Percentiles rank a stretch among this genome's conserved stretches.
These are phyloP conservation scores for Sciurus vulgaris DNA, from an alignment of 2,797 vertebrate genomes.

Conservation along the genomic window DNA sequence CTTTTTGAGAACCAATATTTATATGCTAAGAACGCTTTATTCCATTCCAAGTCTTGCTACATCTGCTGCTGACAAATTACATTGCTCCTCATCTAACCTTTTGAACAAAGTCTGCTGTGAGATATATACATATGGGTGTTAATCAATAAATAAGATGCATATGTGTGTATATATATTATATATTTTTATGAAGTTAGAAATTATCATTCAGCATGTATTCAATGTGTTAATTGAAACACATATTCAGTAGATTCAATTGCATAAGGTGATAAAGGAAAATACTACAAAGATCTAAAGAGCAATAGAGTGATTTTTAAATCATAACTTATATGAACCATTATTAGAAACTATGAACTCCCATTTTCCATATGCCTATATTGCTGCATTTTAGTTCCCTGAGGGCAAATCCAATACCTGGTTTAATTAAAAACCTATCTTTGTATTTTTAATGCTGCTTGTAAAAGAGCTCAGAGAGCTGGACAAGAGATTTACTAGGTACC, in stretches of 20 bases:
- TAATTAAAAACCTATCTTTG: constrained; percentile 62
- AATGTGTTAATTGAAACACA: constrained; percentile 21
- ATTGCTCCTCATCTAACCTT: not conserved
- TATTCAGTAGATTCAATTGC: not conserved
- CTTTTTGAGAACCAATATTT: not conserved
- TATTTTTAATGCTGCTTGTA: constrained; percentile 62
- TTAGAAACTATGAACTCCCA: constrained; percentile 30
- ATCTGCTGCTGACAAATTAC: not conserved
- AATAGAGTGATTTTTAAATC: constrained; percentile 29
- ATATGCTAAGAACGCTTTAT: not conserved
- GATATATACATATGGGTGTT: not conserved
- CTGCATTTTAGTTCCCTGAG: constrained; percentile 36
- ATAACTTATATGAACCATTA: not conserved
- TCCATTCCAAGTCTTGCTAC: not conserved
- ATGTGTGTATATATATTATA: not conserved
- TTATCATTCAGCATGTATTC: not conserved
- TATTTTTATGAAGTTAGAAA: not conserved
- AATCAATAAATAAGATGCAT: not conserved
- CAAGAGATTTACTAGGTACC: constrained; percentile 54
- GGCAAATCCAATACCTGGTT: constrained; percentile 22
- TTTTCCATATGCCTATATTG: not conserved
- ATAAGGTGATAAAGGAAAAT: not conserved
- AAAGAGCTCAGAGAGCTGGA: constrained; percentile 20
- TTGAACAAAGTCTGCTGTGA: not conserved
- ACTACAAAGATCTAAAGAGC: not conserved